phyloP scores from a whole-genome alignment of 64 coral and sea anemone genomes.

The Actinia tenebrosa region DNA sequence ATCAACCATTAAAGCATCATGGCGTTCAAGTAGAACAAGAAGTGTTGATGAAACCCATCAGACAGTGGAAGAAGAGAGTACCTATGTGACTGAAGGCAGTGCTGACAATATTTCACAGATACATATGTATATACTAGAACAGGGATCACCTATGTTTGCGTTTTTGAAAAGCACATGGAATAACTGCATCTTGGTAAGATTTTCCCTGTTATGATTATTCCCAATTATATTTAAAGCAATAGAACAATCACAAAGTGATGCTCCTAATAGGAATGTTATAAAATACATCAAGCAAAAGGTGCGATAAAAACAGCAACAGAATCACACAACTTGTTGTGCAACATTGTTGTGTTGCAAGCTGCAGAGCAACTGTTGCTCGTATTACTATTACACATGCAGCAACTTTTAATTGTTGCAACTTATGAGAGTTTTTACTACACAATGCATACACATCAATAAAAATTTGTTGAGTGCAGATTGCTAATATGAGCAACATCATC shows the following conservation, averaged over 20 bases:
- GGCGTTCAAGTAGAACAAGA: background rate
- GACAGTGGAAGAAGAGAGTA: background rate
- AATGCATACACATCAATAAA: too few relatives aligned
- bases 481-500: too few relatives aligned
- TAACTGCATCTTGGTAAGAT: conserved; percentile 91
- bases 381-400: background rate
- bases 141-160: conserved; percentile 83
- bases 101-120: conserved; percentile 42
- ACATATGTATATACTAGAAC: conserved; percentile 71
- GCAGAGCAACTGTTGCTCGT: too few relatives aligned
- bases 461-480: too few relatives aligned
- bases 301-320: too few relatives aligned
- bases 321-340: too few relatives aligned
- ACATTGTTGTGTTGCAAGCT: too few relatives aligned
- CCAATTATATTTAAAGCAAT: too few relatives aligned
- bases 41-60: background rate
- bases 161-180: conserved; percentile 92
- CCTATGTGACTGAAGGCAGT: background rate
- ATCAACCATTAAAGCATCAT: background rate
- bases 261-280: too few relatives aligned
- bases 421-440: too few relatives aligned
- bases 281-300: too few relatives aligned
- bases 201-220: background rate
- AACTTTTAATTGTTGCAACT: background rate
- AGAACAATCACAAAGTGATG: too few relatives aligned